These are phyloP conservation scores for Hydroisotoma schaefferi DNA, from an alignment of 2,888 invertebrate genomes.

Conservation along the genomic window DNA sequence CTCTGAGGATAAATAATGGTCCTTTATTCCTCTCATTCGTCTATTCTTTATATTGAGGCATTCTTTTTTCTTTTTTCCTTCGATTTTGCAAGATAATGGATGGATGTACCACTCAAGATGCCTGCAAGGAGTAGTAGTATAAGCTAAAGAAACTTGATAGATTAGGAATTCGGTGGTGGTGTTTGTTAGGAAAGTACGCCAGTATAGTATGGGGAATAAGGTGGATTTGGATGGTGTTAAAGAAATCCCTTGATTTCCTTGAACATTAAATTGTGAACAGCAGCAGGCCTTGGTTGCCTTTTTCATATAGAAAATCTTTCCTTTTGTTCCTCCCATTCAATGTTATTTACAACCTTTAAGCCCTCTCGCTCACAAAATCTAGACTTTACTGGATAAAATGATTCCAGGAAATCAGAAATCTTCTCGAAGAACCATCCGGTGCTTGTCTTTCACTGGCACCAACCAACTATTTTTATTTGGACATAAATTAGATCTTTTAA, in stretches of 20 bases:
- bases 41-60: constrained; percentile 12
- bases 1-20: constrained; percentile 16
- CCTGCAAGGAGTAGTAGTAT: not conserved
- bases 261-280: constrained; percentile 3
- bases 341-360: constrained; percentile 3
- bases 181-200: too few relatives aligned
- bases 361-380: constrained; percentile 2
- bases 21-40: constrained; percentile 8
- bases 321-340: constrained; percentile 12
- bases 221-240: too few relatives aligned
- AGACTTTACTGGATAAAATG: constrained; percentile 20
- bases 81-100: constrained; percentile 16
- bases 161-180: not conserved
- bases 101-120: constrained; percentile 10
- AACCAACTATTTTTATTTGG: too few relatives aligned
- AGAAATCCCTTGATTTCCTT: constrained; percentile 3
- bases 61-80: constrained; percentile 1
- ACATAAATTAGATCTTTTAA: too few relatives aligned
- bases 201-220: too few relatives aligned
- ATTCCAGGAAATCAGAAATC: constrained; percentile 42
- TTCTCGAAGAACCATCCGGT: constrained; percentile 3
- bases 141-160: not conserved
- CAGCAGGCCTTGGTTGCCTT: constrained; percentile 1
- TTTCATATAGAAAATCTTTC: not conserved
- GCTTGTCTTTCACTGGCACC: constrained; percentile 14